Base-by-base conservation (phyloP, 2,888 invertebrate species). In the Calameuta filiformis region DNA sequence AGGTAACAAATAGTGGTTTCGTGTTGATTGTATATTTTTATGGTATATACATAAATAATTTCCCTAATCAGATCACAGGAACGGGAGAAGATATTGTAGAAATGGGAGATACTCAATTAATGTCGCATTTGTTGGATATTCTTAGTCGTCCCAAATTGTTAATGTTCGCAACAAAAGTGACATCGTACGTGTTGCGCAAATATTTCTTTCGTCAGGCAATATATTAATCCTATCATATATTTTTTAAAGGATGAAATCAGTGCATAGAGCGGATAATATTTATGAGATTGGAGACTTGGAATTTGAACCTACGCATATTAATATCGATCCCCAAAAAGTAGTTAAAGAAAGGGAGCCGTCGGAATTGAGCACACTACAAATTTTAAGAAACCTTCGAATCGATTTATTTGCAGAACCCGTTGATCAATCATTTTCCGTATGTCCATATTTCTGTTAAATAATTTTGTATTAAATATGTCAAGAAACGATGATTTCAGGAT, bases 231-330 rank as follows among this genome's bases (percentile, higher is more conserved):
- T 56, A 23, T 56, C 23, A 23, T 9, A 56, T 23, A 23, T 23
- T 9, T 56, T 56, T 56, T 23, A 73, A 12, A 80, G 69, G 15
- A 37, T 31, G n/a, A 75, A 77, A 77, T 82, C 86, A 31, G 69
- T 86, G 34, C 15, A 75, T 6, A 79, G 78, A 12, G 75, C 82
- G 30, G n/a, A 73, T 73, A 78, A 81, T 34, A 77, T 81, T 78
- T 87, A 85, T 76, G 37, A 35, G 35, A 76, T 74, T 73, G 85
- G 84, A 34, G 85, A 87, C 77, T 82, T 87, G 75, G 85, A 83
- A 30, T 87, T 87, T 69, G 84, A 85, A 68, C 84, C 85, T 11
- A 69, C 73, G 11, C 79, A 80, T 71, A 81, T 81, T 40, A 79
- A 81, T 73, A 68, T 68, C 76, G n/a, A 56, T 68, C 68, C 75